phyloP scores from a whole-genome alignment of 37 sponge, comb jelly and placozoan genomes.

The Agelas oroides region DNA sequence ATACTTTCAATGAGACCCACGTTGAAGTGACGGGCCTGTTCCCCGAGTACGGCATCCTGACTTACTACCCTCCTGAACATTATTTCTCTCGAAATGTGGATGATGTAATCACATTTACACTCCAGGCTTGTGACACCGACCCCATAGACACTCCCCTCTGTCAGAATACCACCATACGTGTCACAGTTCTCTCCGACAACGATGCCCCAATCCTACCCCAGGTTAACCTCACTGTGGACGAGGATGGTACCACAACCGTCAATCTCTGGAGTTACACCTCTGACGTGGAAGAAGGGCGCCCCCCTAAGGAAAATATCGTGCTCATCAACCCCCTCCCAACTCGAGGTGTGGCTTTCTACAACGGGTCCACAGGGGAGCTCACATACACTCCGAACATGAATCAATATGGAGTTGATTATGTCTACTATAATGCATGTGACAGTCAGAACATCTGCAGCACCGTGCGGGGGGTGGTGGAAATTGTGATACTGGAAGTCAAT shows the following conservation, averaged over 20 bases:
- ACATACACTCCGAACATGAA: constrained; percentile 61
- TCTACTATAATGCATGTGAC: constrained; percentile 83
- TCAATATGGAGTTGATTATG: constrained; percentile 67
- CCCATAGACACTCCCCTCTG: constrained; percentile 48
- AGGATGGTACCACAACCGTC: constrained; percentile 53
- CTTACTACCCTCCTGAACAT: constrained; percentile 59
- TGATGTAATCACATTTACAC: constrained; percentile 49
- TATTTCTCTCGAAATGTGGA: constrained; percentile 30
- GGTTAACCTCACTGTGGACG: constrained; percentile 36
- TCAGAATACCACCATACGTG: constrained; percentile 46
- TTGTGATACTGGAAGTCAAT: constrained; percentile 74
- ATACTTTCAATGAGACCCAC: constrained; percentile 36
- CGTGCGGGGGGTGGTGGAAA: constrained; percentile 41
- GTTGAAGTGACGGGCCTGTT: constrained; percentile 2
- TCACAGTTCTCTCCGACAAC: constrained; percentile 67
- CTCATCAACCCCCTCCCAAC: constrained; percentile 55
- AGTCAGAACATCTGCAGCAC: constrained; percentile 56
- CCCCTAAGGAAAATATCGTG: constrained; percentile 42
- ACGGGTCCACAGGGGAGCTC: constrained; percentile 68
- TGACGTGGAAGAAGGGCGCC: constrained; percentile 85
- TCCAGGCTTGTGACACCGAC: constrained; percentile 83
- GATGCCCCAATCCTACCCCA: constrained; percentile 77
- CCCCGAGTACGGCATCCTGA: constrained; percentile 52
- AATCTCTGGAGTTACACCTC: constrained; percentile 56
- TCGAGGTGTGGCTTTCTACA: constrained; percentile 68